A percentile compares a stretch with the other conserved stretches of the same genome.
Conservation (phyloP, 1,140 invertebrate genomes). For the Drosophila santomea region DNA sequence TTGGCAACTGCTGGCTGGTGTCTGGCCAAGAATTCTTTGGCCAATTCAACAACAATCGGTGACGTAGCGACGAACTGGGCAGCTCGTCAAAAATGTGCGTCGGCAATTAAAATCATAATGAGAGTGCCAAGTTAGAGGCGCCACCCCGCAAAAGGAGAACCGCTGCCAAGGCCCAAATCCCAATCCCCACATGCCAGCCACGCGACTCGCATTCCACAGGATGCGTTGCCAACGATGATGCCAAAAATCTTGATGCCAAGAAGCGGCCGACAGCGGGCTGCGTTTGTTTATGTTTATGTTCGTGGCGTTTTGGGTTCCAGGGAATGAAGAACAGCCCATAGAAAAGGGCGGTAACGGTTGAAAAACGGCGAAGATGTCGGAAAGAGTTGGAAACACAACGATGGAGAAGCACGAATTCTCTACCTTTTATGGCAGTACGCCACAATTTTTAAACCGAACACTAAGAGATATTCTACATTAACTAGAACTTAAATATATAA, state of each 20-base stretch:
- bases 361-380: not conserved
- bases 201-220: slow-evolving; percentile 65
- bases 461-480: too few relatives aligned
- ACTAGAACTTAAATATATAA: too few relatives aligned
- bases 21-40: slow-evolving; percentile 60
- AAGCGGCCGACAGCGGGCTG: slow-evolving; percentile 41
- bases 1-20: slow-evolving; percentile 53
- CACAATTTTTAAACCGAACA: too few relatives aligned
- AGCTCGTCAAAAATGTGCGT: slow-evolving; percentile 81
- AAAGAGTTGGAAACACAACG: not conserved
- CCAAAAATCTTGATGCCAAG: slow-evolving; percentile 63
- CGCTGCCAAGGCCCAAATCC: slow-evolving; percentile 26
- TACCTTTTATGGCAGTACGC: not conserved
- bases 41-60: slow-evolving; percentile 77
- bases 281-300: slow-evolving; percentile 75
- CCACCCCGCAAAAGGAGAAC: slow-evolving; percentile 27
- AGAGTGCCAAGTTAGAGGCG: slow-evolving; percentile 73
- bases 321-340: not conserved
- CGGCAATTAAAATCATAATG: slow-evolving; percentile 84
- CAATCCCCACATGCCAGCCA: slow-evolving; percentile 57
- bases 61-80: slow-evolving; percentile 72
- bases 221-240: slow-evolving; percentile 73
- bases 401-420: slow-evolving; percentile 8
- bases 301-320: slow-evolving; percentile 30
- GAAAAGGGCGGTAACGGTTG: not conserved